Evolutionary conservation across 2,888 invertebrate genomes (phyloP).

Genomic region (Maniola hyperantus): DNA sequence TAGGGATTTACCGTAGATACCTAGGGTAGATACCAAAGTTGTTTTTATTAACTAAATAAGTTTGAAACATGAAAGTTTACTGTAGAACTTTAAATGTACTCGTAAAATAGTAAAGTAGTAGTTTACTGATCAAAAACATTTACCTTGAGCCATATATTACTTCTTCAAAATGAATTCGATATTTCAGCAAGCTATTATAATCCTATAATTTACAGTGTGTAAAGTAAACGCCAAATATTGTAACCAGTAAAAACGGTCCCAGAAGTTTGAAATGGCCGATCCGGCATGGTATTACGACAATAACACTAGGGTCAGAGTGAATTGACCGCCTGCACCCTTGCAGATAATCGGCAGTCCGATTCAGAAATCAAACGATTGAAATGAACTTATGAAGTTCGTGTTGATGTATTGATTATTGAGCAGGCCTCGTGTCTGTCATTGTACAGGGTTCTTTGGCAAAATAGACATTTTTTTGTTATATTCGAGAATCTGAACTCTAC

Average conservation of each 20-base stretch:
- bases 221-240: slow-evolving; percentile 18
- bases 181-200: slow-evolving; percentile 15
- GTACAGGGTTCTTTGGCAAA: not conserved
- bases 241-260: slow-evolving; percentile 20
- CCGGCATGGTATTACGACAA: slow-evolving; percentile 43
- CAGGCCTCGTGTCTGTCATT: not conserved
- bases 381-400: not conserved
- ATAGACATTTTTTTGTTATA: not conserved
- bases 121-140: too few relatives aligned
- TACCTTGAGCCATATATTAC: too few relatives aligned
- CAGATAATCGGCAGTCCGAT: slow-evolving; percentile 57
- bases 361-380: slow-evolving; percentile 21
- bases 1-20: too few relatives aligned
- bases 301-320: slow-evolving; percentile 48
- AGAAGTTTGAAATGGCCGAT: slow-evolving; percentile 23
- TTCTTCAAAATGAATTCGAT: not conserved
- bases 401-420: not conserved
- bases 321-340: slow-evolving; percentile 54
- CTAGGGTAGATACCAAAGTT: too few relatives aligned
- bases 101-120: too few relatives aligned
- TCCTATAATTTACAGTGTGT: not conserved
- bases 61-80: too few relatives aligned
- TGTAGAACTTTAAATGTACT: too few relatives aligned
- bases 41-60: too few relatives aligned
- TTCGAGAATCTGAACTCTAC: too few relatives aligned